phyloP scores from a whole-genome alignment of 2,113 vertebrate species.

The Silurus asotus region DNA sequence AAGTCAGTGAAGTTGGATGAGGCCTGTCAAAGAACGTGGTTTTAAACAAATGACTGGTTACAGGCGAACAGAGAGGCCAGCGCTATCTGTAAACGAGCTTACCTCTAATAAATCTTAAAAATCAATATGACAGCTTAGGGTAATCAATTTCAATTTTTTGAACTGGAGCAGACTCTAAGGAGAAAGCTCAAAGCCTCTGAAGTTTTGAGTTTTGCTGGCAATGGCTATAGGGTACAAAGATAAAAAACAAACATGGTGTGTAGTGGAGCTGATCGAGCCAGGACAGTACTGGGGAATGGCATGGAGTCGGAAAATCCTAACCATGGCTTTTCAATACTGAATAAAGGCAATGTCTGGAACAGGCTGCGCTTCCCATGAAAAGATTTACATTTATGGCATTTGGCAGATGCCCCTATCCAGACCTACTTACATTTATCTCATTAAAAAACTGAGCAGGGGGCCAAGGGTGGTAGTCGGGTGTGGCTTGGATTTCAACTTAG shows the following conservation, averaged over 20 bases:
- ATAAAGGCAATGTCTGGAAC: conserved; percentile 7
- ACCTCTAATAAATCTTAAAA: conserved; percentile 73
- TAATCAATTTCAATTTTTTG: conserved; percentile 77
- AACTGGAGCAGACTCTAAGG: conserved; percentile 65
- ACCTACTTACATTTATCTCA: too few species aligned
- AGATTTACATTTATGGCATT: too few species aligned
- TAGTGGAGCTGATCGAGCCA: background rate
- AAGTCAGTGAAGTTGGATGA: background rate
- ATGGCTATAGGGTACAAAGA: conserved; percentile 52
- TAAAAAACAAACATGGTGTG: conserved; percentile 35
- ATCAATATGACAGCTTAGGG: conserved; percentile 73
- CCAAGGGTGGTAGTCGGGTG: too few species aligned
- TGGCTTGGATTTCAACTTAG: too few species aligned
- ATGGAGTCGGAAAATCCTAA: conserved; percentile 8
- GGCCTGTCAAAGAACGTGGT: conserved; percentile 59
- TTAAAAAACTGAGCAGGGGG: too few species aligned
- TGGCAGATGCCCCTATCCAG: too few species aligned
- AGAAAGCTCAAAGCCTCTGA: conserved; percentile 63
- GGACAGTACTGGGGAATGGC: conserved; percentile 7
- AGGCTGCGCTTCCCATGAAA: conserved; percentile 27
- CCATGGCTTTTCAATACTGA: background rate
- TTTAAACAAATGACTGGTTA: conserved; percentile 72
- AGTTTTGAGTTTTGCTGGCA: conserved; percentile 48
- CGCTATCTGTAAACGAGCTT: conserved; percentile 59
- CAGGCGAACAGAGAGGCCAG: conserved; percentile 46